Evolutionary conservation across 2,888 invertebrate genomes (phyloP), one percentile per base, ranked within the genome.

Genomic region (Melikaiella ostensackeni): DNA sequence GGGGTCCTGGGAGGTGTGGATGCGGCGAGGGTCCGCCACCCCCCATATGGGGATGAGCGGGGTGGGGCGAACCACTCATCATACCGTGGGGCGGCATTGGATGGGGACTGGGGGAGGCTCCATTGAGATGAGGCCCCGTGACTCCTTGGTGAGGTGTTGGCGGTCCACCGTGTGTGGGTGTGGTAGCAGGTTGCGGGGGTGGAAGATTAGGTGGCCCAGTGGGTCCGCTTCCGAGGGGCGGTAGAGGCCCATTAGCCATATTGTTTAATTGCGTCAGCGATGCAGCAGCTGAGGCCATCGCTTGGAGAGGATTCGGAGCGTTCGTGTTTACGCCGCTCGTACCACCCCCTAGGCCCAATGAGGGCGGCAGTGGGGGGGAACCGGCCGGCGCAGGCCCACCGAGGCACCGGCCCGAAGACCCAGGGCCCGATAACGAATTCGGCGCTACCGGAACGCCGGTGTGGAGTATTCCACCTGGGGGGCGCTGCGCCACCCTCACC

Each of bases 401-500:
- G 92, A 92, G 93, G 93, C 92, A 93, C 92, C 92, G 93, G 93
- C 92, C 93, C 93, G 92, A 93, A 92, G 92, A 92, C 92, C 87
- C 92, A 89, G 90, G 92, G 92, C 88, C 91, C 93, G 93, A 93
- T 93, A 93, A 93, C 93, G 94, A 93, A 93, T 93, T 93, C 92
- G 94, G 92, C 93, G 93, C 93, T 93, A 93, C 93, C 93, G 94
- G 93, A 86, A 91, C 92, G 93, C 94, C 92, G 94, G 93, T 88
- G 91, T 94, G 94, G 93, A 94, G 93, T 93, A 94, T 92, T 94
- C 94, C 94, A 94, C 94, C 93, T 91, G 91, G 90, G 90, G 94
- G 93, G 93, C 93, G 93, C 93, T 93, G 93, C 91, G 92, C 91
- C 94, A 93, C 93, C 92, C 92, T 90, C 87, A 91, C 91, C 90